Evolutionary conservation across 2,797 vertebrate species (phyloP).

Genomic region (Vultur gryphus): DNA sequence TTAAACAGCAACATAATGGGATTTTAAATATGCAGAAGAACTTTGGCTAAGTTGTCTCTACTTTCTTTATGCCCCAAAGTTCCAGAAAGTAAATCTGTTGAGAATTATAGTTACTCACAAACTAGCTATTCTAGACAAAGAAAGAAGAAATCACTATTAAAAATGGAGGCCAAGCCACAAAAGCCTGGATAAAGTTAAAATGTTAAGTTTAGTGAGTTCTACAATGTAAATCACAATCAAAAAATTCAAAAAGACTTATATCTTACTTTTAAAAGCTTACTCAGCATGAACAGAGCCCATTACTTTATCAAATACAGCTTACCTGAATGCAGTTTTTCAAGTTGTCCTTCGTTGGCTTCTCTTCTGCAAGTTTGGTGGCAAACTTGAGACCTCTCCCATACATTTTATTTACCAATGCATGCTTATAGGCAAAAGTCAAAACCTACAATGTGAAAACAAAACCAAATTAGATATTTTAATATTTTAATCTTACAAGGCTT

Average conservation of each 20-base stretch:
- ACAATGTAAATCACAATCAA: neutral
- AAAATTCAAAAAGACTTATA: neutral
- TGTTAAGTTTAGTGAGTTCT: neutral
- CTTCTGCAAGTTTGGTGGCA: constrained; percentile 92
- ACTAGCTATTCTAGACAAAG: neutral
- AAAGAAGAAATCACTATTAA: neutral
- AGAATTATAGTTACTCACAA: neutral
- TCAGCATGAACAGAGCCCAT: rapidly evolving
- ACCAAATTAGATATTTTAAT: neutral
- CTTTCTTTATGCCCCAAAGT: neutral
- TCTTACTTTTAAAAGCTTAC: neutral
- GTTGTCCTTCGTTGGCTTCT: constrained; percentile 97
- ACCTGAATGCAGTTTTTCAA: constrained; percentile 97
- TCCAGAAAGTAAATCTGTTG: neutral
- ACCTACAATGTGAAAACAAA: constrained; percentile 75
- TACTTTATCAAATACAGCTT: neutral
- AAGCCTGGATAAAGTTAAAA: neutral
- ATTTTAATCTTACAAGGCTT: neutral
- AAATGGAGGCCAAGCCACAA: neutral
- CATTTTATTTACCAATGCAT: constrained; percentile 93
- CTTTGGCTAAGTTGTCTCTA: neutral
- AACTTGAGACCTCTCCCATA: constrained; percentile 94
- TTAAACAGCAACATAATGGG: neutral
- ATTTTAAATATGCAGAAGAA: neutral
- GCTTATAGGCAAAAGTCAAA: constrained; percentile 95